Evolutionary conservation across 2,113 vertebrate genomes (phyloP), one percentile per base, ranked within the genome.

Genomic region (Sebastes schlegelii): DNA sequence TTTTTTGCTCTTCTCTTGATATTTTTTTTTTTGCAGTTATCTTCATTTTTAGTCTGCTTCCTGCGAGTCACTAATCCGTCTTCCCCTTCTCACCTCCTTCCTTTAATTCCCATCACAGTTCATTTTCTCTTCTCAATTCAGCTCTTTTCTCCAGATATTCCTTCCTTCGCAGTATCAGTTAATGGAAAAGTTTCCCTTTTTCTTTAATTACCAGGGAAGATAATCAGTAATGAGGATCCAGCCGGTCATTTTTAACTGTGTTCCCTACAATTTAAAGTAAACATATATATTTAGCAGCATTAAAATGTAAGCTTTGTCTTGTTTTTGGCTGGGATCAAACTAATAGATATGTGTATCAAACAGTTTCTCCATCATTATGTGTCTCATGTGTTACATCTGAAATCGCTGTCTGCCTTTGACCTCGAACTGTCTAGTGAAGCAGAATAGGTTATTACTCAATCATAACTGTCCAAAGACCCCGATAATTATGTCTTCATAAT

Each of bases 81-180:
- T 62, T 34, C 21, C 21, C 49, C 23, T 48, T 78, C 51, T 76
- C 26, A 48, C 70, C 23, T 80, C 46, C 45, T 57, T 48, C 46
- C 40, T 79, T 66, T 11, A 69, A 71, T 72, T 80, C 23, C 55
- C 55, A 80, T 62, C 23, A 73, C 14, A 76, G 34, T 40, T 72
- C 21, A 66, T 34, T 76, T 83, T 76, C 6, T 63, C 61, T 45
- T 63, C 61, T 45, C 3, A 6, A 58, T 68, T 66, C 5, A 7
- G 23, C 55, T 40, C 6, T 11, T 49, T 57, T 55, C 34, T 8
- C 52, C 8, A 54, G 4, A 57, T 45, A 46, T 54, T 23, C 6
- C 51, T 45, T 8, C 9, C 62, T 68, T 81, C 71, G 69, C 14
- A 34, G 13, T 52, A 68, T 61, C 21, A 63, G 12, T 55, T 68